These are phyloP conservation scores for Uropetala carovei DNA, from an alignment of 2,888 invertebrate genomes.

Conservation along the genomic window DNA sequence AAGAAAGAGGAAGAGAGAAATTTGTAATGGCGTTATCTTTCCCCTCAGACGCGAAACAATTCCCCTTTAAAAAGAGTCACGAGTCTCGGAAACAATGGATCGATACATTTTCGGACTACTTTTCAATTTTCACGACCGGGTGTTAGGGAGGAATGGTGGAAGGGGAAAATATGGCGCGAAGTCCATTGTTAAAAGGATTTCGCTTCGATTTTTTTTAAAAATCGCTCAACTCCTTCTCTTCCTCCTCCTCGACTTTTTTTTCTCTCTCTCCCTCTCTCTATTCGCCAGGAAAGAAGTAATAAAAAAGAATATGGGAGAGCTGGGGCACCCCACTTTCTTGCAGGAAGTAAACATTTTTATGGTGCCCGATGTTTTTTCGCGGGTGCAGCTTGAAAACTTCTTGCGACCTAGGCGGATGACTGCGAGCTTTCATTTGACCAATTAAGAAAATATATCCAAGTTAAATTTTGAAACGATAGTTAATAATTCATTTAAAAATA, in stretches of 20 bases:
- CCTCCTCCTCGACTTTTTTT: background rate
- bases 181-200: background rate
- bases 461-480: too few species aligned
- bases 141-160: background rate
- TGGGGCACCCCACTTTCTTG: background rate
- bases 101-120: background rate
- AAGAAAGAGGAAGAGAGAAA: too few species aligned
- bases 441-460: too few species aligned
- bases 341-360: background rate
- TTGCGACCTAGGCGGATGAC: too few species aligned
- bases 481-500: too few species aligned
- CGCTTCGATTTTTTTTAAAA: background rate
- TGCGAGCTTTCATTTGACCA: too few species aligned
- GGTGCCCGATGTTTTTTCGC: background rate
- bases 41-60: background rate
- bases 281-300: background rate
- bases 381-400: too few species aligned
- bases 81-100: background rate
- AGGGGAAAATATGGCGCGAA: background rate
- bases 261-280: background rate
- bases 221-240: too few species aligned
- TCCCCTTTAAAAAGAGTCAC: background rate
- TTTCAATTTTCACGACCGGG: slow-evolving; percentile 5
- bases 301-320: too few species aligned
- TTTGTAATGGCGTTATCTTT: too few species aligned